These are phyloP conservation scores for Ligdia adustata DNA, from an alignment of 2,888 invertebrate species.

Conservation along the genomic window DNA sequence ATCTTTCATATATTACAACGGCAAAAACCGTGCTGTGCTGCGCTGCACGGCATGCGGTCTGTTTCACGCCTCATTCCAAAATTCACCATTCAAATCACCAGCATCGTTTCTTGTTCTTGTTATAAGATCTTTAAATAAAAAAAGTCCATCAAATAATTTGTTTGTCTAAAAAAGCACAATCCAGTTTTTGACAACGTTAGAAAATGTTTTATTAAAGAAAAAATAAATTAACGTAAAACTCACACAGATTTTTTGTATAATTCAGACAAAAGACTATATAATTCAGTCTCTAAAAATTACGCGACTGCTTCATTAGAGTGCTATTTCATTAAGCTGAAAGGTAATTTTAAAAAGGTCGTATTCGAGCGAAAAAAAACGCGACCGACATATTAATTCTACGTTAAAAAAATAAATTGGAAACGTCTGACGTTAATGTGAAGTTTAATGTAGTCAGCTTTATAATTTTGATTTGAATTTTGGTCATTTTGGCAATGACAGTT, in stretches of 20 bases:
- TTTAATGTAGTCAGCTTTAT: not conserved
- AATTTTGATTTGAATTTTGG: not conserved
- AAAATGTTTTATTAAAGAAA: not conserved
- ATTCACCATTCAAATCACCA: too few species aligned
- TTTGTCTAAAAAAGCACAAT: too few species aligned
- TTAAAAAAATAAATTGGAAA: not conserved
- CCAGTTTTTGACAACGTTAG: not conserved
- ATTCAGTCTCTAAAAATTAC: slow-evolving; percentile 9
- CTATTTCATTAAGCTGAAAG: slow-evolving; percentile 14
- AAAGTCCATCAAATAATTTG: too few species aligned
- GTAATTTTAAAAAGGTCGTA: slow-evolving; percentile 6
- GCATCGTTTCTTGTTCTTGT: too few species aligned
- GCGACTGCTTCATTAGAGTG: slow-evolving; percentile 5
- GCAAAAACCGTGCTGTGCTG: too few species aligned
- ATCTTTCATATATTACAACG: too few species aligned
- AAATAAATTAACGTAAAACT: not conserved
- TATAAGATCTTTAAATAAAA: too few species aligned
- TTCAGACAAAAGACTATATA: slow-evolving; percentile 9
- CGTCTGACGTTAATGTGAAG: not conserved
- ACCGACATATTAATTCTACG: not conserved
- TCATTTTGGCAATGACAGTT: not conserved
- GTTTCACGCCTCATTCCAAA: too few species aligned
- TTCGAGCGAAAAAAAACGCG: slow-evolving; percentile 1
- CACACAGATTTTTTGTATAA: slow-evolving; percentile 6
- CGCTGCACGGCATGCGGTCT: too few species aligned